These are phyloP conservation scores for Machimus atricapillus DNA, from an alignment of 2,888 invertebrate species.

Conservation along the genomic window DNA sequence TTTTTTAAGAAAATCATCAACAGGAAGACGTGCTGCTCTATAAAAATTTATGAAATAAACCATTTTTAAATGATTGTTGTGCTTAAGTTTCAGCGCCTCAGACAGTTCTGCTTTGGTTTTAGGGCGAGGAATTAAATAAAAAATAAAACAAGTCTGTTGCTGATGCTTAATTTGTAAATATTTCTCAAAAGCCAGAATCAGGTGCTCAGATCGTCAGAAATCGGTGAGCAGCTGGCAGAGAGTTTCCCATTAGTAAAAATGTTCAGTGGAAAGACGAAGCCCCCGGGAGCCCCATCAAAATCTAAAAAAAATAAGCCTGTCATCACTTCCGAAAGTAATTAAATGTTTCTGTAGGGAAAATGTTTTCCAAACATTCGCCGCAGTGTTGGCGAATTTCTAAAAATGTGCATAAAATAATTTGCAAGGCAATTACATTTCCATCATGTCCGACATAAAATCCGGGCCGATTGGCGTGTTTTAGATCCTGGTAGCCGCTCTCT, in stretches of 20 bases:
- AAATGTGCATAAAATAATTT: background rate
- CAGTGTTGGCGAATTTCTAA: background rate
- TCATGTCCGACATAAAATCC: slow-evolving; percentile 77
- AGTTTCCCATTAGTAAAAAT: background rate
- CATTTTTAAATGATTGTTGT: no score
- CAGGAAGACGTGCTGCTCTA: no score
- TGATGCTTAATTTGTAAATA: background rate
- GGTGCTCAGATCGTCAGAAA: background rate
- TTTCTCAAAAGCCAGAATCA: background rate
- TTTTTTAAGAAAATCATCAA: no score
- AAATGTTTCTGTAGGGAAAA: background rate
- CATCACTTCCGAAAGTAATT: background rate
- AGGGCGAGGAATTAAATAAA: no score
- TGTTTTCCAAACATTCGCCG: background rate
- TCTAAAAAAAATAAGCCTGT: background rate
- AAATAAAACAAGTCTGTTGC: no score
- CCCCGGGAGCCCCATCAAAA: background rate
- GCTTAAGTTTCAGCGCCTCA: no score
- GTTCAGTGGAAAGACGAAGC: background rate
- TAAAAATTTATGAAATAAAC: no score
- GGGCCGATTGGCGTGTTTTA: slow-evolving; percentile 73
- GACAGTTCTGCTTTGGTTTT: no score
- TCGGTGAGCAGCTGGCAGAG: background rate
- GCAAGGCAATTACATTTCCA: slow-evolving; percentile 66
- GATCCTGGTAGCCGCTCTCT: slow-evolving; percentile 90